These are phyloP conservation scores for Gastracanthus pulcherrimus DNA, from an alignment of 2,888 invertebrate genomes.

Conservation along the genomic window DNA sequence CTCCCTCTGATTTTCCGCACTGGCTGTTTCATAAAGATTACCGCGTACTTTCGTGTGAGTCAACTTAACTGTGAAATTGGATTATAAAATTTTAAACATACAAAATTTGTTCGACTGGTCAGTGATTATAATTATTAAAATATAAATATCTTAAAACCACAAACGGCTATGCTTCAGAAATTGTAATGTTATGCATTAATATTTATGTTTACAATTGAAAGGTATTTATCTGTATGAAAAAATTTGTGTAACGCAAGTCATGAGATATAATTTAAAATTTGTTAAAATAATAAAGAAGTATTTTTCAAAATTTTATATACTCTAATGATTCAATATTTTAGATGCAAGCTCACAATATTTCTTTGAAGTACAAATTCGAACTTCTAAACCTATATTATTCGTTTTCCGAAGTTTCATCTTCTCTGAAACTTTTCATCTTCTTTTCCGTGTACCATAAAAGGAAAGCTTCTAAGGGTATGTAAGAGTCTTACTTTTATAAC, in stretches of 20 bases:
- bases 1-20: background rate
- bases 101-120: too few species aligned
- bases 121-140: too few species aligned
- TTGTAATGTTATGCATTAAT: too few species aligned
- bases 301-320: too few species aligned
- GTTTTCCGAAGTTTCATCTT: background rate
- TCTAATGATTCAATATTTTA: too few species aligned
- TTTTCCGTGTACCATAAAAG: too few species aligned
- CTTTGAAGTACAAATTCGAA: background rate
- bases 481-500: background rate
- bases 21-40: background rate
- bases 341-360: too few species aligned
- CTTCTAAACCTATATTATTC: conserved; percentile 1
- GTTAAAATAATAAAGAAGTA: too few species aligned
- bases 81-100: background rate
- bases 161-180: too few species aligned
- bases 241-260: background rate
- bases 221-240: background rate
- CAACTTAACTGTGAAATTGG: background rate
- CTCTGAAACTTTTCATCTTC: background rate
- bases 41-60: background rate
- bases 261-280: background rate
- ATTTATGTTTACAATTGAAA: too few species aligned
- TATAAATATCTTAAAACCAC: too few species aligned
- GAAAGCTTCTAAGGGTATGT: too few species aligned